Percentiles rank a stretch among this genome's conserved stretches.
These are phyloP conservation scores for Euzetes globulus DNA, from an alignment of 2,888 invertebrate genomes.

Conservation along the genomic window DNA sequence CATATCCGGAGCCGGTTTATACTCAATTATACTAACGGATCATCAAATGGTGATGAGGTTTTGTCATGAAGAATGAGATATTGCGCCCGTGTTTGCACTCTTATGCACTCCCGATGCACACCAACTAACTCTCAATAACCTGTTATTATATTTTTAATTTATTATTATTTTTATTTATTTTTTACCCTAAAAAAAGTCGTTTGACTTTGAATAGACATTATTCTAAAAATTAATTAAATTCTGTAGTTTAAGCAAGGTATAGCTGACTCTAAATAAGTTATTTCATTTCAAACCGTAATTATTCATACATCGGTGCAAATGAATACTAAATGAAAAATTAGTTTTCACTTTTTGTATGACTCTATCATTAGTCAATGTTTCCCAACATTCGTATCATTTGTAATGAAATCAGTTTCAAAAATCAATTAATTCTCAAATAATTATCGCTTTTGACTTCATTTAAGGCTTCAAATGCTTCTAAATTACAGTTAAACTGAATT, in stretches of 20 bases:
- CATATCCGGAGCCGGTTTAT: slow-evolving; percentile 27
- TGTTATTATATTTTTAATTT: slow-evolving; percentile 14
- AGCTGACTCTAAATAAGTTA: no score
- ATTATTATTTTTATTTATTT: slow-evolving; percentile 7
- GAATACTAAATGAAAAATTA: no score
- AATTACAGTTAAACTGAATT: slow-evolving; percentile 1
- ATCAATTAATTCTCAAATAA: neutral
- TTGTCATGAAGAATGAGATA: slow-evolving; percentile 28
- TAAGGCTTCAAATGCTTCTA: slow-evolving; percentile 3
- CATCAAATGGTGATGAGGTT: slow-evolving; percentile 30
- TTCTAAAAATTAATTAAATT: no score
- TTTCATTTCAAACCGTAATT: no score
- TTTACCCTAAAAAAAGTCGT: neutral
- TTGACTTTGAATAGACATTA: neutral
- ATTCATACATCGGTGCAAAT: no score
- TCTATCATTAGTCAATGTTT: no score
- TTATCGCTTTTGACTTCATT: neutral
- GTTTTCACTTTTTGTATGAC: no score
- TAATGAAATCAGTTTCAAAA: neutral
- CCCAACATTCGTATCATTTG: no score
- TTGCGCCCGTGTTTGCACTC: neutral
- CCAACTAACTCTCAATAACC: neutral
- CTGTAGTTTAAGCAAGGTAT: no score
- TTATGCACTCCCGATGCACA: neutral
- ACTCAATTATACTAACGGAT: slow-evolving; percentile 27